Evolutionary conservation across 2,113 vertebrate genomes (phyloP), one percentile per base, ranked within the genome.

Genomic region (Mustela nigripes): DNA sequence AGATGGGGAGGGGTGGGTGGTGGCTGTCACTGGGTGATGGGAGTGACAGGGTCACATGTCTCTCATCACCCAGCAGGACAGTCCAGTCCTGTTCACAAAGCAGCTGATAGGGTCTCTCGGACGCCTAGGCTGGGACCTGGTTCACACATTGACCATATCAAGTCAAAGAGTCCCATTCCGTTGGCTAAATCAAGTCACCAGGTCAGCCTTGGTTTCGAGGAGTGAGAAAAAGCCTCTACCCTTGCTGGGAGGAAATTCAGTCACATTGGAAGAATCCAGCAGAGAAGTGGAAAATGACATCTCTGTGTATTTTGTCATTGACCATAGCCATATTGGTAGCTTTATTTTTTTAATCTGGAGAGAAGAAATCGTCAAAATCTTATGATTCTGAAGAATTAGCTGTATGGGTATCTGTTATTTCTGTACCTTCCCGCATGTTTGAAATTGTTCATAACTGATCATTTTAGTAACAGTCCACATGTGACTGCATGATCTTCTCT

Each of bases 371-470:
- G 16, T 93, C 48, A 71, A 78, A 56, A 63, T 58, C 71, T 87
- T 69, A 36, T 81, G 94, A 74, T 78, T 96, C 78, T 73, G 11
- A 89, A 89, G 62, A 9, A 4, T 60, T 80, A 87, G n/a, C 42
- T 82, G 73, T n/a, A 28, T 56, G 21, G 28, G n/a, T 19, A 79
- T 4, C 58, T 86, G 15, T 58, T 82, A 78, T 22, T 71, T 89
- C 36, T 85, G 1, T 73, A 65, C 8, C 19, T 86, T 88, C 85
- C 22, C 92, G 11, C 19, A n/a, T 92, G 67, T 65, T 83, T 83
- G 24, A 84, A 95, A 85, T 91, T n/a, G 45, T 84, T 96, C 24
- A 60, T 79, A 97, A 79, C 12, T 86, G 78, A 56, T 94, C 48
- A 86, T 80, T 86, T 80, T 67, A 67, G 71, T 90, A 94, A 92